Conservation (phyloP, 2,888 invertebrate genomes). For the Fragum sueziense region DNA sequence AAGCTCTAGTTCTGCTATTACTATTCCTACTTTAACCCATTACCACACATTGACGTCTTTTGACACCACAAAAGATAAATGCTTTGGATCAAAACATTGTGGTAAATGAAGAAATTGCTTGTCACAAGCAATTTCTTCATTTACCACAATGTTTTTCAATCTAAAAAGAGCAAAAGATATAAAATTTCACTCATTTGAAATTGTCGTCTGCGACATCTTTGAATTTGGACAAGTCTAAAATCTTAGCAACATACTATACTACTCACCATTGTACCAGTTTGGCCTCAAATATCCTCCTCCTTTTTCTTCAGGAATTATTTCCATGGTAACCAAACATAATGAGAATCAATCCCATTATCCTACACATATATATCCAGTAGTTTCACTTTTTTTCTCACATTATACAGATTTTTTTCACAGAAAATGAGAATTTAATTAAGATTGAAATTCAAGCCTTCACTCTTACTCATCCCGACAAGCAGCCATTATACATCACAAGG, state of each 20-base stretch:
- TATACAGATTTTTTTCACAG: background rate
- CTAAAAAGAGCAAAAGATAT: too few species aligned
- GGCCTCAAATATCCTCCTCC: constrained; percentile 26
- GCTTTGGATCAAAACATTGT: background rate
- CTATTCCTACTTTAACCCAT: too few species aligned
- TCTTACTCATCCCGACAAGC: background rate
- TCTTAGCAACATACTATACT: background rate
- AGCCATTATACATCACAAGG: background rate
- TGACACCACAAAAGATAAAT: background rate
- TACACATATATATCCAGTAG: background rate
- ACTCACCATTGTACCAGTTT: constrained; percentile 49
- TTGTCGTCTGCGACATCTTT: too few species aligned
- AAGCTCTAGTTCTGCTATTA: too few species aligned
- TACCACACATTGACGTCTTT: background rate
- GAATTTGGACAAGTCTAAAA: too few species aligned
- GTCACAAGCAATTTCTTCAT: constrained; percentile 8
- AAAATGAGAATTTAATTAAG: constrained; percentile 16
- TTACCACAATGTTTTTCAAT: constrained; percentile 1
- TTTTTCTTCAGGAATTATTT: constrained; percentile 41
- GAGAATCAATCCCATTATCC: constrained; percentile 9
- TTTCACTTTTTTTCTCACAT: constrained; percentile 2
- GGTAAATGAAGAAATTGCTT: constrained; percentile 9
- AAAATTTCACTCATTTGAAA: too few species aligned
- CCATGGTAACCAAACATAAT: constrained; percentile 32
- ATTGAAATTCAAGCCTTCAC: background rate